phyloP scores from a whole-genome alignment of 2,888 invertebrate species.

The Diogma glabrata region DNA sequence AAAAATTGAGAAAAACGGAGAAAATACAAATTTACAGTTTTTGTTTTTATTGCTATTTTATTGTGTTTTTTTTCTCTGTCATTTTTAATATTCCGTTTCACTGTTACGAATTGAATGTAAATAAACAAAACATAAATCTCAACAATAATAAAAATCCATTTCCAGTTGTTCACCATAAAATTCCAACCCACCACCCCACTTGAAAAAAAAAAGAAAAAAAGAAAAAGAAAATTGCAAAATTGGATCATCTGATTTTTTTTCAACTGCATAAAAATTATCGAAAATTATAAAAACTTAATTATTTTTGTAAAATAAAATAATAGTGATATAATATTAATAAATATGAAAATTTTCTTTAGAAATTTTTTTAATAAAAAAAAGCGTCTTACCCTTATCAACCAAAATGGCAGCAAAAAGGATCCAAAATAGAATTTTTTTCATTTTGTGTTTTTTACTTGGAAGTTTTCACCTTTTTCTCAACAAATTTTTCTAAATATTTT shows the following conservation, averaged over 20 bases:
- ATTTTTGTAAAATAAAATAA: background rate
- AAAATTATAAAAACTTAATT: background rate
- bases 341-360: background rate
- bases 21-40: too few species aligned
- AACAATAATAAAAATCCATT: too few species aligned
- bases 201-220: background rate
- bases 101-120: too few species aligned
- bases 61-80: too few species aligned
- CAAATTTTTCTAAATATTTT: background rate
- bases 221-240: background rate
- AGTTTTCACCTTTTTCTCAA: background rate
- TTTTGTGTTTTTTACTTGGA: constrained; percentile 5
- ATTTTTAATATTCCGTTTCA: too few species aligned
- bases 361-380: background rate
- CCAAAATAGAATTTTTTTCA: constrained; percentile 23
- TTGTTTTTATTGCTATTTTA: too few species aligned
- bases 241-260: background rate
- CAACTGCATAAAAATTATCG: background rate
- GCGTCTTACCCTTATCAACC: constrained; percentile 28
- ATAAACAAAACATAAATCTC: too few species aligned
- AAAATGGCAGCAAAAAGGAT: constrained; percentile 29
- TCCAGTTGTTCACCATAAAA: too few species aligned
- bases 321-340: background rate
- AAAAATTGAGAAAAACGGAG: too few species aligned
- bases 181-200: too few species aligned